phyloP scores from a whole-genome alignment of 2,113 vertebrate genomes.

The Nyctibius bracteatus region DNA sequence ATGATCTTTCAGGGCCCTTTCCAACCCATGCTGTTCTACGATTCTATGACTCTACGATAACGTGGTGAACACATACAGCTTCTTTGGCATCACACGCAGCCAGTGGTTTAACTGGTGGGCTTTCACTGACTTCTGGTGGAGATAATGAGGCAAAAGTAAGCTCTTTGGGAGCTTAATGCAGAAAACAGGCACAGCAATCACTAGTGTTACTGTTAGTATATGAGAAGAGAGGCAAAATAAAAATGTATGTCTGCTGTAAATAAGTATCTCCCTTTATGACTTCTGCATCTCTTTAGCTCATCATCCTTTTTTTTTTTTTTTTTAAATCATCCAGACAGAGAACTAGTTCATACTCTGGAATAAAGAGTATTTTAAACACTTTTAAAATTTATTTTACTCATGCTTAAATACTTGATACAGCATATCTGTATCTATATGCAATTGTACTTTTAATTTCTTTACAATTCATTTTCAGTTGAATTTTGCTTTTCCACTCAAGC shows the following conservation, averaged over 20 bases:
- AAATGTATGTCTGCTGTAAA: not conserved
- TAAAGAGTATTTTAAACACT: not conserved
- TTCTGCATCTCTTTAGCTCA: not conserved
- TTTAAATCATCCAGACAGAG: not conserved
- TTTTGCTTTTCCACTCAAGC: not conserved
- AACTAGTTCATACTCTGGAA: not conserved
- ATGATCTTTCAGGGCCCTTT: not conserved
- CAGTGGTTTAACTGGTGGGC: not conserved
- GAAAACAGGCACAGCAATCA: not conserved
- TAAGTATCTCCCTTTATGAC: not conserved
- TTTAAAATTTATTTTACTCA: not conserved
- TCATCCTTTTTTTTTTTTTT: not conserved
- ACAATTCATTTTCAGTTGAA: not conserved
- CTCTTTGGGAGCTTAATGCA: not conserved
- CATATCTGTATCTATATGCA: not conserved
- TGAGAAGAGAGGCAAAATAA: not conserved
- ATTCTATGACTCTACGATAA: not conserved
- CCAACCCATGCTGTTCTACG: not conserved
- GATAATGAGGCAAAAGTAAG: not conserved
- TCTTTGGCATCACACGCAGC: not conserved
- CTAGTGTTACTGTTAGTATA: not conserved
- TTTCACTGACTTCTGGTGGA: not conserved
- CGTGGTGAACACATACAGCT: accelerated
- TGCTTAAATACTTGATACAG: not conserved
- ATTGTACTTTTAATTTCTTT: not conserved